These are phyloP conservation scores for Crepidodera aurea DNA, from an alignment of 2,888 invertebrate species.

Conservation along the genomic window DNA sequence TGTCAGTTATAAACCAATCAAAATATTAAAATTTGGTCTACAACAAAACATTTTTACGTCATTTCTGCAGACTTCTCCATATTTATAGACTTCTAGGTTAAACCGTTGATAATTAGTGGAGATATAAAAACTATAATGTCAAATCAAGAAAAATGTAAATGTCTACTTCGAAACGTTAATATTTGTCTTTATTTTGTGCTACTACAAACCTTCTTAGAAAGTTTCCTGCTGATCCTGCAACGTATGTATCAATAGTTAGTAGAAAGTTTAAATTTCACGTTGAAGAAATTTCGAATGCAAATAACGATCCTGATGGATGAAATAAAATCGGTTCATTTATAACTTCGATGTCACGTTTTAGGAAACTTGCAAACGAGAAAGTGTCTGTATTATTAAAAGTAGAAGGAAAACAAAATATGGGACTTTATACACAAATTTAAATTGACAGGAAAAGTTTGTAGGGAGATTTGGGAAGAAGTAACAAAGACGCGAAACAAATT, in stretches of 20 bases:
- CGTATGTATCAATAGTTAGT: not conserved
- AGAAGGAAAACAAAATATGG: not conserved
- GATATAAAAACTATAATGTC: too few relatives aligned
- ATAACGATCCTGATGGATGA: not conserved
- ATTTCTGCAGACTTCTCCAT: too few relatives aligned
- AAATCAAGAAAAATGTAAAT: too few relatives aligned
- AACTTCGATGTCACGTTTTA: not conserved
- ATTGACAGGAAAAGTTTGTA: not conserved
- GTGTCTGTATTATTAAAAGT: not conserved
- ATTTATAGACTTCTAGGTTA: too few relatives aligned
- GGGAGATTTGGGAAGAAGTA: not conserved
- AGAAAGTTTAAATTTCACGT: not conserved
- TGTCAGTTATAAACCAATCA: too few relatives aligned
- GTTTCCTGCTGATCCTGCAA: not conserved
- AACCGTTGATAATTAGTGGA: too few relatives aligned
- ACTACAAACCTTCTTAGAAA: not conserved
- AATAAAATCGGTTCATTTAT: not conserved
- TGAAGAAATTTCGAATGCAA: not conserved
- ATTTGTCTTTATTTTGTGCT: too few relatives aligned
- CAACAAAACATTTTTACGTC: too few relatives aligned
- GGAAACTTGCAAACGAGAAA: not conserved
- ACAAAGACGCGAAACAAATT: not conserved
- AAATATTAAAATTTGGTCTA: too few relatives aligned
- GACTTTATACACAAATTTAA: not conserved
- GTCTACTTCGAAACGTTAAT: too few relatives aligned